Conservation (phyloP, 2,113 vertebrate species). For the Calidris pygmaea region DNA sequence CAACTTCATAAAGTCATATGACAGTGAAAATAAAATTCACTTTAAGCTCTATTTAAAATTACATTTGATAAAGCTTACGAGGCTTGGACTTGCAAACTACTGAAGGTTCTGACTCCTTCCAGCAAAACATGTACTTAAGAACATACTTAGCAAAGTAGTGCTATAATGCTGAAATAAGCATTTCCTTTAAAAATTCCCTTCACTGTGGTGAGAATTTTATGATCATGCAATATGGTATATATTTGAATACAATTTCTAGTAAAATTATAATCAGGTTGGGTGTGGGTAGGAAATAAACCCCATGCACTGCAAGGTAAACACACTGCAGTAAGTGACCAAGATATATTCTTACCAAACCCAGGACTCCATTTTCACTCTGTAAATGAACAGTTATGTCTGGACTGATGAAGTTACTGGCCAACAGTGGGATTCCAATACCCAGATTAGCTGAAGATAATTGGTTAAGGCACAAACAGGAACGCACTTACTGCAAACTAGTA, state of each 20-base stretch:
- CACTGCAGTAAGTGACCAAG: background rate
- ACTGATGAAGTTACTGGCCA: constrained; percentile 97
- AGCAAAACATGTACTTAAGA: background rate
- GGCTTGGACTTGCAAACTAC: background rate
- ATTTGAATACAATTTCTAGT: background rate
- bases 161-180: background rate
- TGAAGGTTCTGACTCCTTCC: background rate
- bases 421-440: constrained; percentile 95
- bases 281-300: background rate
- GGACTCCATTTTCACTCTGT: constrained; percentile 97
- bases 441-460: constrained; percentile 84
- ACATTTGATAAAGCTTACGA: background rate
- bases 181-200: background rate
- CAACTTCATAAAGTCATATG: background rate
- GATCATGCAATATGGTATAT: background rate
- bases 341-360: constrained; percentile 89
- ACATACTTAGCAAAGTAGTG: background rate
- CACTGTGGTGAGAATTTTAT: background rate
- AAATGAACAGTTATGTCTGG: constrained; percentile 92
- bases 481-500: background rate
- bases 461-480: constrained; percentile 72
- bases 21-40: background rate
- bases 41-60: background rate
- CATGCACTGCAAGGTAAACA: background rate
- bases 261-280: background rate